Evolutionary conservation across 53 echinoderm and acorn worm genomes (phyloP).

Genomic region (Holothuria scabra): DNA sequence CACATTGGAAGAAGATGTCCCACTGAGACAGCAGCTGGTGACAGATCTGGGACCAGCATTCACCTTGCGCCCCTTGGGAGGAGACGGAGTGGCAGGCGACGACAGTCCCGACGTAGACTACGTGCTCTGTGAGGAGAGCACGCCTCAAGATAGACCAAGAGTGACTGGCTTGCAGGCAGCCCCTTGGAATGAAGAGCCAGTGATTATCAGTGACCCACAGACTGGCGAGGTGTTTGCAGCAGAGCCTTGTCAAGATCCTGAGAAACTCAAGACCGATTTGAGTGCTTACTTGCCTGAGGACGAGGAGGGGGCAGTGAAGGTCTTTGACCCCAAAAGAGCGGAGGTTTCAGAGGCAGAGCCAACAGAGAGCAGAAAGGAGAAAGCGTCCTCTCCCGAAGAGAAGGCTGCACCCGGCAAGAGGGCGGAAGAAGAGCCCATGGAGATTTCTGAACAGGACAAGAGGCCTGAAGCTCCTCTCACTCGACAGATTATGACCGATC

Average conservation of each 20-base stretch:
- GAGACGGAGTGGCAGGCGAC: slow-evolving; percentile 42
- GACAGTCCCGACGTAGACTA: slow-evolving; percentile 58
- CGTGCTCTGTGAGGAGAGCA: slow-evolving; percentile 33
- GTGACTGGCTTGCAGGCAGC: slow-evolving; percentile 49
- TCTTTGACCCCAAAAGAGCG: slow-evolving; percentile 66
- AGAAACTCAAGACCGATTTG: slow-evolving; percentile 59
- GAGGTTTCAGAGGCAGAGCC: slow-evolving; percentile 34
- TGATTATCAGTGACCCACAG: slow-evolving; percentile 48
- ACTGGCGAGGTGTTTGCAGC: slow-evolving; percentile 62
- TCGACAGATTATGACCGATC: slow-evolving; percentile 74
- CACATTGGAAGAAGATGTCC: slow-evolving; percentile 43
- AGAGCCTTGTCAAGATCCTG: slow-evolving; percentile 53
- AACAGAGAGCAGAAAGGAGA: slow-evolving; percentile 42
- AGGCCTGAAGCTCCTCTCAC: slow-evolving; percentile 44
- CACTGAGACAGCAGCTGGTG: slow-evolving; percentile 61
- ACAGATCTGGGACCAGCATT: slow-evolving; percentile 83
- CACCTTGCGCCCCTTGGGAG: slow-evolving; percentile 63
- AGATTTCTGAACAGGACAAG: slow-evolving; percentile 27
- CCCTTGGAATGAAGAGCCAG: slow-evolving; percentile 48
- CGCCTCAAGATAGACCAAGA: slow-evolving; percentile 18
- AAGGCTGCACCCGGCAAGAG: slow-evolving; percentile 9
- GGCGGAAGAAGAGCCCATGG: slow-evolving; percentile 5
- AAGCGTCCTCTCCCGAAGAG: slow-evolving; percentile 31
- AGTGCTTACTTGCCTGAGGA: slow-evolving; percentile 61
- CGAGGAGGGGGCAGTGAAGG: slow-evolving; percentile 60